A percentile compares a stretch with the other conserved stretches of the same genome.
Conservation (phyloP, 2,888 invertebrate species). For the Drosophila cyrtoloma region DNA sequence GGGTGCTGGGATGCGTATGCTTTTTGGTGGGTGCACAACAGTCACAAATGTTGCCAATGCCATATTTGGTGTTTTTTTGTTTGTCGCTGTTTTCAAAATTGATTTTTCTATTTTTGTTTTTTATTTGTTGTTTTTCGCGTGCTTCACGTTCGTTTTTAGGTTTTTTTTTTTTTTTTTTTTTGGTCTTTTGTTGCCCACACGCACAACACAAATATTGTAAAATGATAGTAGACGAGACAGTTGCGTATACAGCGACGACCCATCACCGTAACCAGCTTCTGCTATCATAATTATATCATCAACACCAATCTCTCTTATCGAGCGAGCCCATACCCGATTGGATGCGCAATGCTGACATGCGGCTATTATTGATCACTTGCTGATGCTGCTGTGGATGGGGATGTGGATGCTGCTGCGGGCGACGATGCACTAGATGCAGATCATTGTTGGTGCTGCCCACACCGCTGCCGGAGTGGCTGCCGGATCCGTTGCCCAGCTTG, state of each 20-base stretch:
- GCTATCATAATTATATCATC: conserved; percentile 7
- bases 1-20: conserved; percentile 33
- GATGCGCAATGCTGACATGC: conserved; percentile 41
- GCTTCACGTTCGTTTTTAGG: conserved; percentile 69
- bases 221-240: conserved; percentile 12
- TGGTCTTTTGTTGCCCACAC: conserved; percentile 29
- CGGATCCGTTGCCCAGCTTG: conserved; percentile 90
- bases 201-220: conserved; percentile 10
- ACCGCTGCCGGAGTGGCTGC: conserved; percentile 86
- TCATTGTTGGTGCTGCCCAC: conserved; percentile 85
- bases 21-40: conserved; percentile 20
- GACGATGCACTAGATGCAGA: conserved; percentile 80
- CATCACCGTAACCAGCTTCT: conserved; percentile 47
- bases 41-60: conserved; percentile 2
- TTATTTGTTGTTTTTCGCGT: conserved; percentile 34
- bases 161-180: not conserved
- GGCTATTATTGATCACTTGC: conserved; percentile 34
- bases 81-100: conserved; percentile 13
- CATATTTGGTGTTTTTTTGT: conserved; percentile 4
- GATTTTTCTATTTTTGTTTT: conserved; percentile 13
- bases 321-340: conserved; percentile 55
- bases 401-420: conserved; percentile 45
- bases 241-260: conserved; percentile 48
- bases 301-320: conserved; percentile 14
- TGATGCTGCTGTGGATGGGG: conserved; percentile 13